Conservation (phyloP, 2,888 invertebrate species). For the Ophraella communa region DNA sequence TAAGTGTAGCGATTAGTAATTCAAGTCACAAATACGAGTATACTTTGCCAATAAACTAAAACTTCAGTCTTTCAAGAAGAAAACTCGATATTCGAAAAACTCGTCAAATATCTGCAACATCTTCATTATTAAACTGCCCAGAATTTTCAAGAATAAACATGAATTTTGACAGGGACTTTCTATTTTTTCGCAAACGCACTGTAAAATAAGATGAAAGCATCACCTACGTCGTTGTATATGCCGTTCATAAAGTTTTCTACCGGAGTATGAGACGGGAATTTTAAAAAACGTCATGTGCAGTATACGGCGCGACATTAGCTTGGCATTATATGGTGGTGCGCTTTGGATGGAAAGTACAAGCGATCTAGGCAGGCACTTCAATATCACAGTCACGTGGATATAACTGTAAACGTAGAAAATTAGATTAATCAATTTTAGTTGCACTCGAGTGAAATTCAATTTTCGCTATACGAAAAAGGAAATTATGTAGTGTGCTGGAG, state of each 20-base stretch:
- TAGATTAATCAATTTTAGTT: conserved; percentile 31
- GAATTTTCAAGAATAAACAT: no score
- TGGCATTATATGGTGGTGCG: background rate
- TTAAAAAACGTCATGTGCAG: conserved; percentile 28
- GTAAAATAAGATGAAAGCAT: no score
- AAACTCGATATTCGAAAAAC: no score
- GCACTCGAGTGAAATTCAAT: conserved; percentile 22
- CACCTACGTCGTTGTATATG: no score
- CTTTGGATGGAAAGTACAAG: background rate
- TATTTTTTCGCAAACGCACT: no score
- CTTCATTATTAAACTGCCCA: no score
- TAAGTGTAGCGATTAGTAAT: no score
- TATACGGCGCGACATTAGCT: conserved; percentile 10
- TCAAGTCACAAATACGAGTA: no score
- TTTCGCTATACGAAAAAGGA: conserved; percentile 7
- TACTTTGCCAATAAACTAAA: no score
- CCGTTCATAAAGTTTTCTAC: background rate
- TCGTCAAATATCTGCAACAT: no score
- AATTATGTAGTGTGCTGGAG: background rate
- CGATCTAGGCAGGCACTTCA: conserved; percentile 20
- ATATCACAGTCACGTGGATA: conserved; percentile 24
- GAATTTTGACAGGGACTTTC: no score
- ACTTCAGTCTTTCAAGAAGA: no score
- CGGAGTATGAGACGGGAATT: conserved; percentile 21
- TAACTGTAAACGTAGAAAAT: conserved; percentile 30